Percentiles rank a stretch among this genome's conserved stretches.
Evolutionary conservation across 2,113 vertebrate species (phyloP).

Genomic region (Stictonetta naevosa): DNA sequence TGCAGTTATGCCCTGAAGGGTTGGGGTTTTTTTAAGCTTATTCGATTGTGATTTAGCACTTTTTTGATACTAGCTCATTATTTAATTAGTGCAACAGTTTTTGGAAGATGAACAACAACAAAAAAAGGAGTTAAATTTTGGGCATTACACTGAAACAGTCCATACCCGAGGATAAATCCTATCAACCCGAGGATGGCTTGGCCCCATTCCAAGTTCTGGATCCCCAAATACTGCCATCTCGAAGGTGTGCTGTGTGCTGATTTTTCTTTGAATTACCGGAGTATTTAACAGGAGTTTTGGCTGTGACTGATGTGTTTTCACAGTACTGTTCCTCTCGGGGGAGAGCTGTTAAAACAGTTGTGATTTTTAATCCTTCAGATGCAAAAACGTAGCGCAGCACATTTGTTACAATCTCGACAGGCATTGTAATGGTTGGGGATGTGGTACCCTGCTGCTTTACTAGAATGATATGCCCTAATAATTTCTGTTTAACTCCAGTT

Average conservation of each 20-base stretch:
- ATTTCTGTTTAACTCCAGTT: conserved; percentile 27
- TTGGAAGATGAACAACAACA: conserved; percentile 42
- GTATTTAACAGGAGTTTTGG: not conserved
- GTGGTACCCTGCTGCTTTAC: not conserved
- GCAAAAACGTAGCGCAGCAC: not conserved
- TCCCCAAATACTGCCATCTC: not conserved
- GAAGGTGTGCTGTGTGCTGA: conserved; percentile 13
- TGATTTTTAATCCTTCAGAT: not conserved
- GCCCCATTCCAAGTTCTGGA: not conserved
- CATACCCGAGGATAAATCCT: not conserved
- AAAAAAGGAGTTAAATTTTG: conserved; percentile 52
- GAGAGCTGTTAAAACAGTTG: not conserved
- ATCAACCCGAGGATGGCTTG: not conserved
- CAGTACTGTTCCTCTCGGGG: not conserved
- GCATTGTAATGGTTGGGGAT: not conserved
- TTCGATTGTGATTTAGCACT: conserved; percentile 72
- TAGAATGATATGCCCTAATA: not conserved
- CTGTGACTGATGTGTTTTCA: not conserved
- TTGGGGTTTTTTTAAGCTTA: conserved; percentile 15
- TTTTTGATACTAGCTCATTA: conserved; percentile 73
- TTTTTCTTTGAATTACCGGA: not conserved
- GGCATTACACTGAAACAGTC: conserved; percentile 58
- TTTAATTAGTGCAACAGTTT: conserved; percentile 56
- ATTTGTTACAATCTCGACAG: not conserved
- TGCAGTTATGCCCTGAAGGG: conserved; percentile 36